Evolutionary conservation across 2,888 invertebrate genomes (phyloP).

Genomic region (Euplexia lucipara): DNA sequence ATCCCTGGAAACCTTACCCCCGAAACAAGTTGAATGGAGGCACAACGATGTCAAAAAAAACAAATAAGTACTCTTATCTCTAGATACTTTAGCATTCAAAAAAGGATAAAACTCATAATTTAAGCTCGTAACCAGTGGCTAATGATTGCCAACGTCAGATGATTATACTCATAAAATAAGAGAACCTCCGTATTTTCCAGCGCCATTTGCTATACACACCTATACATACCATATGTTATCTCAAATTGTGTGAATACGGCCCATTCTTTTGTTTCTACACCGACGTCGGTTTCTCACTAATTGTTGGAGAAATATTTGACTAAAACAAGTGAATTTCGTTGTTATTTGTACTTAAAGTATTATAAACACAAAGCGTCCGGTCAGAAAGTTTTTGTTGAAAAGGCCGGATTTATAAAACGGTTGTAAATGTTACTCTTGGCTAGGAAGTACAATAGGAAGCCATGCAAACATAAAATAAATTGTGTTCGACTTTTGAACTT

Average conservation of each 20-base stretch:
- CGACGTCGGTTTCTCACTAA: slow-evolving; percentile 12
- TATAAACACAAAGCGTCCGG: slow-evolving; percentile 9
- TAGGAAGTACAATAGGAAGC: slow-evolving; percentile 25
- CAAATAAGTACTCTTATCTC: slow-evolving; percentile 1
- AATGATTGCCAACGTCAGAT: slow-evolving; percentile 36
- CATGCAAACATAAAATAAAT: slow-evolving; percentile 50
- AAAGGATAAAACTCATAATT: slow-evolving; percentile 25
- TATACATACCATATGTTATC: slow-evolving; percentile 37
- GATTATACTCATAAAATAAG: slow-evolving; percentile 42
- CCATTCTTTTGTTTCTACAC: slow-evolving; percentile 27
- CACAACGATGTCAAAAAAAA: background rate
- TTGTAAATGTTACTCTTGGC: slow-evolving; percentile 52
- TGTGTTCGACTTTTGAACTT: slow-evolving; percentile 66
- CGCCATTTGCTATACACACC: slow-evolving; percentile 3
- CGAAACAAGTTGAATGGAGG: background rate
- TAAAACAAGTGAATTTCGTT: slow-evolving; percentile 21
- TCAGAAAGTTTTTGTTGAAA: slow-evolving; percentile 16
- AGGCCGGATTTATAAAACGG: slow-evolving; percentile 24
- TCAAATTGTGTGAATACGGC: slow-evolving; percentile 27
- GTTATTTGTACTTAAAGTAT: slow-evolving; percentile 29
- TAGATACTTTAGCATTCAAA: slow-evolving; percentile 24
- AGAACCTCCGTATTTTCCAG: slow-evolving; percentile 23
- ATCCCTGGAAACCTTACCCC: background rate
- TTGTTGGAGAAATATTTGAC: slow-evolving; percentile 19
- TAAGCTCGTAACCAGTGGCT: slow-evolving; percentile 33